These are phyloP conservation scores for Alligator mississippiensis DNA, from an alignment of 2,113 vertebrate genomes.

Conservation along the genomic window DNA sequence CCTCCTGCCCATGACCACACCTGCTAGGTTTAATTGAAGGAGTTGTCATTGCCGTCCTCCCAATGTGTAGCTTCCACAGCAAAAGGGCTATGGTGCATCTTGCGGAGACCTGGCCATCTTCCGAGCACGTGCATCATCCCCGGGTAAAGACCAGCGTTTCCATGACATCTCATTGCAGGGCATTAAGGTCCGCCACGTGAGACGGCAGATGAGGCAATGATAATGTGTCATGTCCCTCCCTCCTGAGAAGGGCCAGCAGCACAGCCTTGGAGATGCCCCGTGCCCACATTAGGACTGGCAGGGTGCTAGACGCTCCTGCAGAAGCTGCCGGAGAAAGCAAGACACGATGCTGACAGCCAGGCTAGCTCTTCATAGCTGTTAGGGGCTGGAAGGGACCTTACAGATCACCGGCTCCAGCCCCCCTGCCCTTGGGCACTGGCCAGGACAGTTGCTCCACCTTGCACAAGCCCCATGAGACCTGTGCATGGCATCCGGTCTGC, in stretches of 20 bases:
- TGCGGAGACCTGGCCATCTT: not conserved
- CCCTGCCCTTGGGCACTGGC: too few relatives aligned
- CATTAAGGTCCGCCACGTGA: not conserved
- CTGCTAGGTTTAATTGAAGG: not conserved
- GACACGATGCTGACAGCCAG: not conserved
- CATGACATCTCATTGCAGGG: not conserved
- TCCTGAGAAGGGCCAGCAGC: not conserved
- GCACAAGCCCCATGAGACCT: too few relatives aligned
- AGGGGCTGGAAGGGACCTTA: not conserved
- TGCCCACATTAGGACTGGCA: not conserved
- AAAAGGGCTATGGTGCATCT: fast-evolving
- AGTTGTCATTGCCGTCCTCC: not conserved
- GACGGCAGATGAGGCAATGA: not conserved
- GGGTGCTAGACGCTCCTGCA: not conserved
- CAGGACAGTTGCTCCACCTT: too few relatives aligned
- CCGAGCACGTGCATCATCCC: fast-evolving
- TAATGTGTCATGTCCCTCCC: fast-evolving
- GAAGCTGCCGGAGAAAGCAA: fast-evolving
- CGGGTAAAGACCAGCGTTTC: too few relatives aligned
- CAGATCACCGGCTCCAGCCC: too few relatives aligned
- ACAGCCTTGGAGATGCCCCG: not conserved
- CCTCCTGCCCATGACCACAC: fast-evolving
- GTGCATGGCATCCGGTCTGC: too few relatives aligned
- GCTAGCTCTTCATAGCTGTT: not conserved
- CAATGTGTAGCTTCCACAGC: fast-evolving